Percentiles rank a stretch among this genome's conserved stretches.
These are phyloP conservation scores for Papilio dardanus DNA, from an alignment of 1,140 invertebrate genomes.

Conservation along the genomic window DNA sequence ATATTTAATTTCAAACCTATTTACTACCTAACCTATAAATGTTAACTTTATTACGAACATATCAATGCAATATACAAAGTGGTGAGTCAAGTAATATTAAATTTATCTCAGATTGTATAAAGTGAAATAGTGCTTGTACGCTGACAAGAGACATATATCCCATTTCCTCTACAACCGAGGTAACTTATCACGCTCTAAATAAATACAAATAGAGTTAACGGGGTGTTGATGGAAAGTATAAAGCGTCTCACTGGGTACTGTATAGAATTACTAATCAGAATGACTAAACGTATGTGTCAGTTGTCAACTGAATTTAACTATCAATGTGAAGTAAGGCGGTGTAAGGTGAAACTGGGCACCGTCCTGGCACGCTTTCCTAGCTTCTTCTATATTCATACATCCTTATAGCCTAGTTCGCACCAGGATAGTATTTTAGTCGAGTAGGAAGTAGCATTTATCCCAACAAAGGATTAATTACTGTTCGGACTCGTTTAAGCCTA, in stretches of 20 bases:
- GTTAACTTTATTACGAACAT: neutral
- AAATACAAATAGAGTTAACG: conserved; percentile 77
- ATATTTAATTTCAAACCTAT: neutral
- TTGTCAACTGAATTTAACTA: neutral
- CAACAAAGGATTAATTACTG: too few species aligned
- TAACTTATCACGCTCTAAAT: conserved; percentile 77
- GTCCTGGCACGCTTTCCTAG: neutral
- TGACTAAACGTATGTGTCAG: neutral
- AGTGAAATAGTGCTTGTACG: neutral
- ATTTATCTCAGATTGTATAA: neutral
- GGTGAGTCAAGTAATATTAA: neutral
- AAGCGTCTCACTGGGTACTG: conserved; percentile 40
- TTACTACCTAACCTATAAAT: neutral
- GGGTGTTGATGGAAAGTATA: conserved; percentile 76
- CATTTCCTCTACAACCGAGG: conserved; percentile 64
- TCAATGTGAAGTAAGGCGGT: too few species aligned
- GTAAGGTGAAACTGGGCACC: neutral
- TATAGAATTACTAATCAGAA: conserved; percentile 3
- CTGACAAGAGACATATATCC: conserved; percentile 53
- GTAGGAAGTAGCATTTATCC: too few species aligned
- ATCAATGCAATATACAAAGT: neutral
- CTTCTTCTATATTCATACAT: neutral
- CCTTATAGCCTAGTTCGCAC: neutral
- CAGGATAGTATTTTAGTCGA: too few species aligned
- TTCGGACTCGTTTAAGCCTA: too few species aligned